Evolutionary conservation across 1,140 invertebrate genomes (phyloP).

Genomic region (Drosophila navojoa): DNA sequence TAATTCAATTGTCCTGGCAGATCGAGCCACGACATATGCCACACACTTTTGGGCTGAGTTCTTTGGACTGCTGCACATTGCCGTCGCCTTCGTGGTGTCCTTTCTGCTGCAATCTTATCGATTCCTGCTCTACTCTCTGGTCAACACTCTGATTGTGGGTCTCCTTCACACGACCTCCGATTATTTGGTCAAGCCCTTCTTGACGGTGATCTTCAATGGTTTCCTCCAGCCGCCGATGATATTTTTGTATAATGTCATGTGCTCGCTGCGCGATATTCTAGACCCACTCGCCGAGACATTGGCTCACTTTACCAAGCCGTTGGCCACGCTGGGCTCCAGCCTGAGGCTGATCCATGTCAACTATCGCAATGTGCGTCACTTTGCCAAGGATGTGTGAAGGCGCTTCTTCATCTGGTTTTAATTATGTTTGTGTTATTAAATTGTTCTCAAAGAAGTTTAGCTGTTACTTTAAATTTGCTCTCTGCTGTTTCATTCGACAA

Average conservation of each 20-base stretch:
- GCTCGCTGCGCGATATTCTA: slow-evolving; percentile 86
- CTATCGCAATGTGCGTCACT: slow-evolving; percentile 45
- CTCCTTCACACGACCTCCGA: slow-evolving; percentile 87
- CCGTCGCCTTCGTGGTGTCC: slow-evolving; percentile 86
- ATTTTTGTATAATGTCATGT: slow-evolving; percentile 86
- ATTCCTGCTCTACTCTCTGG: slow-evolving; percentile 86
- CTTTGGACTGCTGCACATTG: slow-evolving; percentile 87
- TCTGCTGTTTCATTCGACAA: slow-evolving; percentile 26
- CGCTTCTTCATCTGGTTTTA: background rate
- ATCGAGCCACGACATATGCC: slow-evolving; percentile 86
- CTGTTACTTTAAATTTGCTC: slow-evolving; percentile 24
- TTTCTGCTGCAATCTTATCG: slow-evolving; percentile 86
- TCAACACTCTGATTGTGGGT: slow-evolving; percentile 86
- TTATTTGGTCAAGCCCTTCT: slow-evolving; percentile 87
- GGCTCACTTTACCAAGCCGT: slow-evolving; percentile 64
- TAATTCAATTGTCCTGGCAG: slow-evolving; percentile 85
- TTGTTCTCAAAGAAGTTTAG: slow-evolving; percentile 25
- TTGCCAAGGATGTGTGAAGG: slow-evolving; percentile 56
- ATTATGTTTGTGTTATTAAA: slow-evolving; percentile 10
- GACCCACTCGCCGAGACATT: slow-evolving; percentile 85
- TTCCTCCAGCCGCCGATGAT: slow-evolving; percentile 87
- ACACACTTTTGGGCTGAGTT: slow-evolving; percentile 88
- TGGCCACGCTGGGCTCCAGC: slow-evolving; percentile 62
- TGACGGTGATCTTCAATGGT: slow-evolving; percentile 88
- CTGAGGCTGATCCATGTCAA: slow-evolving; percentile 66